Conservation (phyloP, 2,113 vertebrate genomes). For the Rhinolophus ferrumequinum region DNA sequence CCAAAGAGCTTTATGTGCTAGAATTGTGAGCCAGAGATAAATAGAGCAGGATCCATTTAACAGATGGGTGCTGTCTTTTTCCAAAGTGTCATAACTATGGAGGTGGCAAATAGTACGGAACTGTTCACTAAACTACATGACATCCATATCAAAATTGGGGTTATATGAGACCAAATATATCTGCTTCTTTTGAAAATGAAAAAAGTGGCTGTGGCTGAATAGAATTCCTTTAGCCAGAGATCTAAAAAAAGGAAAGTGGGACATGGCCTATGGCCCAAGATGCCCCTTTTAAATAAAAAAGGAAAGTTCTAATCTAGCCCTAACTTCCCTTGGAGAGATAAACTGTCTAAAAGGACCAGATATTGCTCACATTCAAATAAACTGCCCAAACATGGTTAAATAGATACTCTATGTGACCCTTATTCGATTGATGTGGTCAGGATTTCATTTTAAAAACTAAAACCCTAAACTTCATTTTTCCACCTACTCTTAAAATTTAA, state of each 20-base stretch:
- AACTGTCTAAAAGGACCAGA: not conserved
- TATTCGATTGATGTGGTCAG: not conserved
- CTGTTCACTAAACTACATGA: not conserved
- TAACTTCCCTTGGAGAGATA: not conserved
- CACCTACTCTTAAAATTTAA: not conserved
- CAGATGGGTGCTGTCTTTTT: not conserved
- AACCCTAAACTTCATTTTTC: not conserved
- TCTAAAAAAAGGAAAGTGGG: not conserved
- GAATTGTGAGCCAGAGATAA: not conserved
- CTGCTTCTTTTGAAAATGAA: not conserved
- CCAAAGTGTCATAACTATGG: not conserved
- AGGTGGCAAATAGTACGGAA: not conserved
- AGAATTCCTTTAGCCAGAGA: not conserved
- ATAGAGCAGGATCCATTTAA: not conserved
- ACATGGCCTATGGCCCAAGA: not conserved
- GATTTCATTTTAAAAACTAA: not conserved
- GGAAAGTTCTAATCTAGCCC: not conserved
- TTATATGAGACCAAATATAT: not conserved
- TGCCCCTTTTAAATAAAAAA: not conserved
- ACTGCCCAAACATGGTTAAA: not conserved
- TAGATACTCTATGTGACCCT: not conserved
- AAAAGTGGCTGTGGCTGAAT: not conserved
- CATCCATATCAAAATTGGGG: not conserved
- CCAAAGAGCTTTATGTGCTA: not conserved
- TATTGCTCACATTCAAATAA: conserved; percentile 22